Base-by-base conservation (phyloP, 2,113 vertebrate species). In the Menidia beryllina region DNA sequence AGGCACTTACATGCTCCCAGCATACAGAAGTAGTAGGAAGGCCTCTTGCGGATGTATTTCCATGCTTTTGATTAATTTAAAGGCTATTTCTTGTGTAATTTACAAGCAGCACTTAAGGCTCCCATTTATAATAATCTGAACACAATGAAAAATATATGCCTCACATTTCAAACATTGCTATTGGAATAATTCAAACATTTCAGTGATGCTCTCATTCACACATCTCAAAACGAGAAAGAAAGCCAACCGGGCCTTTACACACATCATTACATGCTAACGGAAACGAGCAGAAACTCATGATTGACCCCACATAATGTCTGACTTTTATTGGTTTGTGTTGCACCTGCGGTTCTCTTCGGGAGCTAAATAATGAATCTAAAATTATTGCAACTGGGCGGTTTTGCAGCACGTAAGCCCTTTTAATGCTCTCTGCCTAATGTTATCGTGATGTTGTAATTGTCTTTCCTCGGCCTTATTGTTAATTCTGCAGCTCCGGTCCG, bases 321-420 rank as follows among this genome's bases (percentile, higher is more conserved):
- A 2, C 13, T 38, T 71, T 72, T 67, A 14, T 72, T 79, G 24
- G 27, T 76, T 53, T 68, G 36, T 59, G 67, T 26, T 17, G 7
- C 56, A 59, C 21, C 34, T 8, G 20, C 7, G n/a, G 7, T 69
- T 67, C 25, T 49, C 36, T 66, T 76, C 60, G 61, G 10, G 39
- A 1, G 21, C 52, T 76, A 56, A 84, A 84, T 86, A 88, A 82
- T 83, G 72, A 72, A 85, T 86, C 70, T 67, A 24, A 81, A 75
- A 73, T 84, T 81, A 77, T 51, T 60, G 72, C 60, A 62, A 70
- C 10, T 55, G 68, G 72, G 70, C 77, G 79, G 77, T 84, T 74
- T 73, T 64, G 76, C 69, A 66, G 81, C 77, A 71, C 77, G 83
- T 72, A 50, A 57, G 73, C 50, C 74, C 38, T 54, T 17, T 34